These are phyloP conservation scores for Tetraodon nigroviridis DNA, from an alignment of 2,113 vertebrate species.

Conservation along the genomic window DNA sequence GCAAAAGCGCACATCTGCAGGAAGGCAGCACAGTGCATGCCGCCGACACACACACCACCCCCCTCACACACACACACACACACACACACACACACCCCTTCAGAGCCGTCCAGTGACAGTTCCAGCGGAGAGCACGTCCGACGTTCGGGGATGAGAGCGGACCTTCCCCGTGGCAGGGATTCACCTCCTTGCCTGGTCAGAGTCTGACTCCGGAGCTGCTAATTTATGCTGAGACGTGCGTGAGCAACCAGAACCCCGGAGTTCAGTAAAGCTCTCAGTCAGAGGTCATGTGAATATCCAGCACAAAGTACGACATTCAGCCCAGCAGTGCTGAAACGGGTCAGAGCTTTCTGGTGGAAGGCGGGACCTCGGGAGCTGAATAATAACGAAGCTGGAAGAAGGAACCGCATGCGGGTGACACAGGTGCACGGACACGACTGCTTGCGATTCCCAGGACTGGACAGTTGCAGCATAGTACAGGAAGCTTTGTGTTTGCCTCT, in stretches of 20 bases:
- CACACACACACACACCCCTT: no score
- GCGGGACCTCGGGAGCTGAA: no score
- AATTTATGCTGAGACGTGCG: slow-evolving; percentile 70
- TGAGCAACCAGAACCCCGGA: slow-evolving; percentile 48
- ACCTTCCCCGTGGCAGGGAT: slow-evolving; percentile 65
- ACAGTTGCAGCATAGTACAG: slow-evolving; percentile 73
- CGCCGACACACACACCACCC: no score
- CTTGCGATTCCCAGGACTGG: slow-evolving; percentile 35
- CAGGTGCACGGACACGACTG: slow-evolving; percentile 51
- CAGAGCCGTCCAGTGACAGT: no score
- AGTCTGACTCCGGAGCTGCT: slow-evolving; percentile 61
- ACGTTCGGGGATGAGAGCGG: slow-evolving; percentile 61
- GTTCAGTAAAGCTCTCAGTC: slow-evolving; percentile 28
- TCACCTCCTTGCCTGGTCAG: slow-evolving; percentile 68
- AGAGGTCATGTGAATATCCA: slow-evolving; percentile 32
- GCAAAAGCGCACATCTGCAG: background rate
- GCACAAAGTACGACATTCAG: slow-evolving; percentile 9
- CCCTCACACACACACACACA: no score
- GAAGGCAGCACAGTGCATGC: no score
- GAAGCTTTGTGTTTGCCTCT: slow-evolving; percentile 86
- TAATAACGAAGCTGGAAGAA: background rate
- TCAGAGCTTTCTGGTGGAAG: background rate
- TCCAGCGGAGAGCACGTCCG: slow-evolving; percentile 41
- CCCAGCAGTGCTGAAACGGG: background rate
- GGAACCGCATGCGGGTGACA: slow-evolving; percentile 18